Evolutionary conservation across 2,797 vertebrate genomes (phyloP).

Genomic region (Glossophaga mutica): DNA sequence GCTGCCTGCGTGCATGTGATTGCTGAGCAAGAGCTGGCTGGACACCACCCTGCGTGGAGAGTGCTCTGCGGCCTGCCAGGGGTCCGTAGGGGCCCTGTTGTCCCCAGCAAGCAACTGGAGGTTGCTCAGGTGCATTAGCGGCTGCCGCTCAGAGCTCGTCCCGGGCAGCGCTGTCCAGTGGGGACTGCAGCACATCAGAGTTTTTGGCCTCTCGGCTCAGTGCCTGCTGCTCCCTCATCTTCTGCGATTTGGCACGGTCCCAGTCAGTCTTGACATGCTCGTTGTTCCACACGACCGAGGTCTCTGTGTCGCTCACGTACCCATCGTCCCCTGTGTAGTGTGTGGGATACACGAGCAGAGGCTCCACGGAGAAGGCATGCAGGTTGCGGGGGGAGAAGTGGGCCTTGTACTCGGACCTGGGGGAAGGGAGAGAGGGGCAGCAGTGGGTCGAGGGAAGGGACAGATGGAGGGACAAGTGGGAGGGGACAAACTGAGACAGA

Average conservation of each 20-base stretch:
- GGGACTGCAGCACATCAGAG: conserved; percentile 90
- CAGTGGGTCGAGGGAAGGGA: background rate
- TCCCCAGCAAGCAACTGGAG: background rate
- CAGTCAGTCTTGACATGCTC: conserved; percentile 90
- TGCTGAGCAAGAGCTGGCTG: background rate
- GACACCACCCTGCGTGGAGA: background rate
- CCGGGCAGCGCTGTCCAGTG: conserved; percentile 89
- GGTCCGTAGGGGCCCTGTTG: background rate
- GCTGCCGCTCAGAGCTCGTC: conserved; percentile 90
- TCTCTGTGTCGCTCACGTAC: conserved; percentile 95
- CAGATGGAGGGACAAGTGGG: background rate
- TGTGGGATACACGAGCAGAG: conserved; percentile 92
- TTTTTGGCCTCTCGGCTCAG: conserved; percentile 91
- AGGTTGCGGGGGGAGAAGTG: conserved; percentile 89
- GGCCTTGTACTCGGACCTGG: conserved; percentile 89
- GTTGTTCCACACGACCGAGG: conserved; percentile 94
- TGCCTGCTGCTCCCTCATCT: conserved; percentile 89
- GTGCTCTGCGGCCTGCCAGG: background rate
- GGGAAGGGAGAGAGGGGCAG: rapidly evolving
- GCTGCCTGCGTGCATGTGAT: background rate
- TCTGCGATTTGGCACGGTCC: conserved; percentile 91
- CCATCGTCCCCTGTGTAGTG: conserved; percentile 93
- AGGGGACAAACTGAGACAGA: background rate
- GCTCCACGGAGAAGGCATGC: conserved; percentile 92
- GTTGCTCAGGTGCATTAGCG: background rate